Base-by-base conservation (phyloP, 2,888 invertebrate genomes). In the Spicauda simplicius region DNA sequence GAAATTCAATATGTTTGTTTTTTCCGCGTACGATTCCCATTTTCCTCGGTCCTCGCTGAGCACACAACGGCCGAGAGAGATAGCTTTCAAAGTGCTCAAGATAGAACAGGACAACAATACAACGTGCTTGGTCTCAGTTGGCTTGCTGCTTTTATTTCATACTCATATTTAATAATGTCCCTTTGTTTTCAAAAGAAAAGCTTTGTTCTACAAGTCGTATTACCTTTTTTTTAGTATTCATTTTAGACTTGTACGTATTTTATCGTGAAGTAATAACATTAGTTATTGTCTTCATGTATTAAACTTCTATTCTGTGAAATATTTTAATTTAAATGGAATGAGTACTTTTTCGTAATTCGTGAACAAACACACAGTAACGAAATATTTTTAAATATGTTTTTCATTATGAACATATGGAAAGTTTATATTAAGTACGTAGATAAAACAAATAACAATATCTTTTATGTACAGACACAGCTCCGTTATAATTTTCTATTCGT, bases 1-100 rank as follows among this genome's bases (percentile, higher is more conserved):
- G 70, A 68, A 71, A 70, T 70, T 69, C 67, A 71, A 71, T 72
- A 70, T 71, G 68, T 73, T 73, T 69, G 68, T 67, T 63, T 68
- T 56, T 63, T 69, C 65, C 69, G 69, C 69, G 62, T 70, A 66
- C 65, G 50, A 58, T 67, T 69, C 61, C 67, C 71, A 70, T 72
- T 72, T 72, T 70, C 68, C 70, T 71, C 58, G n/a, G 59, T 64
- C 72, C 71, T 68, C 57, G 64, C 66, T 70, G 64, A 70, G 59
- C 65, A 69, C 63, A 69, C 53, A 58, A 53, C 52, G 64, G 37
- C 18, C 11, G 57, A 52, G 64, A 19, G 57, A 62, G 53, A 62
- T 20, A 54, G 18, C 10, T 50, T 18, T 37, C 41, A 45, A 71
- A 69, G 53, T 48, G 20, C 53, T 58, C 52, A 50, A 37, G 74